These are phyloP conservation scores for Melanophora roralis DNA, from an alignment of 2,888 invertebrate species.

Conservation along the genomic window DNA sequence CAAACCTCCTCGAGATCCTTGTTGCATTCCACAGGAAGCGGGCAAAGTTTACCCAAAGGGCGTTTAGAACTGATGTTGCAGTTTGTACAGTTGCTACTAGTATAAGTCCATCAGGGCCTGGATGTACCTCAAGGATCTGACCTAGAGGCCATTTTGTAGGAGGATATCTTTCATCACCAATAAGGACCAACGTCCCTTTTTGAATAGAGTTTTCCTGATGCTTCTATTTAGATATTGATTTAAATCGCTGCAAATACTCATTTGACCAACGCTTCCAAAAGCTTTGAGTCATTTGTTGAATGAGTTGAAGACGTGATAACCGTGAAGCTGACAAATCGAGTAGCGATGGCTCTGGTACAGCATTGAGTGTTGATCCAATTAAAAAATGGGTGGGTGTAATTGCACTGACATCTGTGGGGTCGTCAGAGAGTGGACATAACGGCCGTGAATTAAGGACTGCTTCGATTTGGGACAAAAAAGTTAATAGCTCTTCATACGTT, in stretches of 20 bases:
- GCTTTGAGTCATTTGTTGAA: constrained; percentile 7
- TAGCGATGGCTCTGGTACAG: too few species aligned
- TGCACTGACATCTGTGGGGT: too few species aligned
- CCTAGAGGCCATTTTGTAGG: constrained; percentile 20
- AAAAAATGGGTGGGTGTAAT: too few species aligned
- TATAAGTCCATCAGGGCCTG: constrained; percentile 4
- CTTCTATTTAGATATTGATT: constrained; percentile 9
- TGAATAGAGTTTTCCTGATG: constrained; percentile 8
- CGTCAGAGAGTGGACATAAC: too few species aligned
- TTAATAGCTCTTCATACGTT: constrained; percentile 30
- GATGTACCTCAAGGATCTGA: constrained; percentile 5
- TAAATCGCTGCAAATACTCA: constrained; percentile 22
- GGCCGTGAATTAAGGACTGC: too few species aligned
- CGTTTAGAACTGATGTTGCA: neutral
- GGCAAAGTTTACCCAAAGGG: constrained; percentile 4
- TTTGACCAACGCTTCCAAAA: constrained; percentile 30
- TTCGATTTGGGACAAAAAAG: constrained; percentile 7
- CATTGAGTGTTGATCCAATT: too few species aligned
- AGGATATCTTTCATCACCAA: constrained; percentile 16
- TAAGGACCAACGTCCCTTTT: constrained; percentile 8
- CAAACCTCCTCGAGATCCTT: neutral
- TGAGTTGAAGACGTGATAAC: constrained; percentile 21
- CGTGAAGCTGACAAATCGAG: neutral
- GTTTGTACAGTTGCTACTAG: constrained; percentile 4
- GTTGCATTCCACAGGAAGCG: neutral